phyloP scores from a whole-genome alignment of 2,113 vertebrate species.

The Pampusana beccarii region DNA sequence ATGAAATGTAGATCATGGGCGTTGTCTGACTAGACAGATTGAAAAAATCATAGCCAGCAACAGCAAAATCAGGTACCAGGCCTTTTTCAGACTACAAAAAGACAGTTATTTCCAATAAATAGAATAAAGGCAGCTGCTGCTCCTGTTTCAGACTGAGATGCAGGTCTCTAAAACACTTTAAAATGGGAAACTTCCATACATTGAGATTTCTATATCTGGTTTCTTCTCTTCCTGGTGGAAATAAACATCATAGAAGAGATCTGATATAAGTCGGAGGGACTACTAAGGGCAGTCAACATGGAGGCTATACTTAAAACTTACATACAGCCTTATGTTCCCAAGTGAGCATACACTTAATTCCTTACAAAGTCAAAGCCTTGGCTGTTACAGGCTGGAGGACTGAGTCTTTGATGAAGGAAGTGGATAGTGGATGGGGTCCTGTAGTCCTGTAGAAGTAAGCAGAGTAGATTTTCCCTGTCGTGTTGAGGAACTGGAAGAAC shows the following conservation, averaged over 20 bases:
- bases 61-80: background rate
- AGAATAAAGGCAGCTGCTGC: background rate
- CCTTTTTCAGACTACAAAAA: background rate
- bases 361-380: background rate
- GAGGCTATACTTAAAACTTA: background rate
- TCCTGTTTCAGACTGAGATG: background rate
- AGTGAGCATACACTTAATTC: background rate
- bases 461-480: background rate
- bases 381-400: background rate
- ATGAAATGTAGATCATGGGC: background rate
- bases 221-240: background rate
- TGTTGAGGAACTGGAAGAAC: background rate
- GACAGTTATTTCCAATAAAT: background rate
- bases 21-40: background rate
- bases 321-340: background rate
- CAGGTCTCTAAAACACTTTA: background rate
- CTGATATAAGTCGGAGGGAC: background rate
- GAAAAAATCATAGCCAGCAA: background rate
- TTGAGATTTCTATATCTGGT: background rate
- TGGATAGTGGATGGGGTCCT: background rate
- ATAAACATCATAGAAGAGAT: background rate
- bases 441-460: background rate
- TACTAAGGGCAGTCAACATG: background rate
- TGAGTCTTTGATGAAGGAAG: background rate
- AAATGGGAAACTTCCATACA: background rate